A percentile compares a stretch with the other conserved stretches of the same genome.
These are phyloP conservation scores for Amazona finschi DNA, from an alignment of 2,797 vertebrate species.

Conservation along the genomic window DNA sequence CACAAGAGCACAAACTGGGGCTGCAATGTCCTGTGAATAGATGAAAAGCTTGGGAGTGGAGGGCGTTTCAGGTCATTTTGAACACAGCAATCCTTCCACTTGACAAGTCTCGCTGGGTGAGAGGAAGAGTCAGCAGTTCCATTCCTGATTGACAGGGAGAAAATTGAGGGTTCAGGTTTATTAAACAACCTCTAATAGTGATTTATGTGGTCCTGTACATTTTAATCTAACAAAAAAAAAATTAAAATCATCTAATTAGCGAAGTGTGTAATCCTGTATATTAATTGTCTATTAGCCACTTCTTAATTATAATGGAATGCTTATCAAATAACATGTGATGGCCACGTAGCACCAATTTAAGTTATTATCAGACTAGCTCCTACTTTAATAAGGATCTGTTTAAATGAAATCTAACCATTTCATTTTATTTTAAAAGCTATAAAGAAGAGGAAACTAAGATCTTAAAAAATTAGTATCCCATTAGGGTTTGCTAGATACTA, in stretches of 20 bases:
- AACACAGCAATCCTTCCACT: background rate
- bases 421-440: background rate
- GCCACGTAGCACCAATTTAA: slow-evolving; percentile 21
- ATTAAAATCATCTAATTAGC: slow-evolving; percentile 47
- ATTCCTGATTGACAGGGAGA: slow-evolving; percentile 9
- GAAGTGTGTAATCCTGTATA: slow-evolving; percentile 55
- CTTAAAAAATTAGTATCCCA: background rate
- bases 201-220: slow-evolving; percentile 60
- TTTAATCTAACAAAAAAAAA: slow-evolving; percentile 56
- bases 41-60: background rate
- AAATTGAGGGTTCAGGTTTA: slow-evolving; percentile 37
- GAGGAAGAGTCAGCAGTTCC: background rate
- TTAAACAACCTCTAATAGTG: slow-evolving; percentile 43
- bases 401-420: background rate
- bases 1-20: background rate
- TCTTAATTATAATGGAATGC: slow-evolving; percentile 63
- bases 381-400: slow-evolving; percentile 14
- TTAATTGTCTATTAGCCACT: slow-evolving; percentile 58
- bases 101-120: background rate
- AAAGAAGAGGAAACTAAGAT: background rate
- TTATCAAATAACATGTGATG: slow-evolving; percentile 64
- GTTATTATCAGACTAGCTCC: slow-evolving; percentile 24
- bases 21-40: background rate
- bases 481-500: background rate
- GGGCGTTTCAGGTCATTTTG: background rate